These are phyloP conservation scores for Spermophilus dauricus DNA, from an alignment of 2,113 vertebrate genomes.

Conservation along the genomic window DNA sequence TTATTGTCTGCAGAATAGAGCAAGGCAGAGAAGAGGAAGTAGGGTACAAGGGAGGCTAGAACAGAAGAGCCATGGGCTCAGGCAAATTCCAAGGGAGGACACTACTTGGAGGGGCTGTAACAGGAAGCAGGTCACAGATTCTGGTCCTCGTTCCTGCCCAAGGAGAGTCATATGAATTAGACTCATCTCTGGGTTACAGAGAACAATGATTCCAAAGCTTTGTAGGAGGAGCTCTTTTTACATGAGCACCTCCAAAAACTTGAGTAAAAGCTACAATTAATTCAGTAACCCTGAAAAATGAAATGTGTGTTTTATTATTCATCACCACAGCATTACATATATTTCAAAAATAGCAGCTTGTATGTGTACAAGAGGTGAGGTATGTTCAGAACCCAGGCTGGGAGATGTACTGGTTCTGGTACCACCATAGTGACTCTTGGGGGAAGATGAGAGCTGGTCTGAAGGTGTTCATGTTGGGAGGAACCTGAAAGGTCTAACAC, in stretches of 20 bases:
- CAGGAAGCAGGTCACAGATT: neutral
- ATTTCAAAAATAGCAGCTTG: neutral
- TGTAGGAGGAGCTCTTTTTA: neutral
- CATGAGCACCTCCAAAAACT: neutral
- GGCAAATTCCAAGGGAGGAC: neutral
- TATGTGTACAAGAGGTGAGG: neutral
- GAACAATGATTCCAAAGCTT: constrained; percentile 29
- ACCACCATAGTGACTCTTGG: accelerated
- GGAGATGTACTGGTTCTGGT: neutral
- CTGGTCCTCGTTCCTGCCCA: neutral
- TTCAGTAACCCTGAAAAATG: neutral
- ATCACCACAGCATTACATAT: neutral
- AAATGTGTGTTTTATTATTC: neutral
- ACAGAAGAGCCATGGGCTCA: neutral
- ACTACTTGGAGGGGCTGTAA: too few species aligned
- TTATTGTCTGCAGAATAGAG: neutral
- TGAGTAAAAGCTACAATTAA: neutral
- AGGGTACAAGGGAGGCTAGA: neutral
- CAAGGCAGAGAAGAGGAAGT: neutral
- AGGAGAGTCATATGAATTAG: neutral
- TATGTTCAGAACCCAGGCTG: neutral
- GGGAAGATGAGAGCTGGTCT: neutral
- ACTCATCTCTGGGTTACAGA: neutral
- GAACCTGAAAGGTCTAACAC: neutral
- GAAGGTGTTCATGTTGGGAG: neutral